These are phyloP conservation scores for Leptopilina syphax DNA, from an alignment of 2,888 invertebrate species.

Conservation along the genomic window DNA sequence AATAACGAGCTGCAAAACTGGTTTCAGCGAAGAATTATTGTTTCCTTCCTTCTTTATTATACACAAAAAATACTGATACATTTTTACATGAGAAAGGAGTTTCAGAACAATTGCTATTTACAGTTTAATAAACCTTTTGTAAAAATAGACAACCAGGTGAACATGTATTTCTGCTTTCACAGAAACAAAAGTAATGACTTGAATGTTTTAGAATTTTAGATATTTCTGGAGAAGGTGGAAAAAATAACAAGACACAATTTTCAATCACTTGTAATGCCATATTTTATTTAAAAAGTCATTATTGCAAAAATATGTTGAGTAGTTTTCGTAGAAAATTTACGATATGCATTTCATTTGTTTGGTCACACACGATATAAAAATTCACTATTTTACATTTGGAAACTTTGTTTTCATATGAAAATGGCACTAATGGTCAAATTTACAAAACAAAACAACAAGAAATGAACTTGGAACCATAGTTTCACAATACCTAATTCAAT, in stretches of 20 bases:
- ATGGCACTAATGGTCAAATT: background rate
- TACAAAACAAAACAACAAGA: background rate
- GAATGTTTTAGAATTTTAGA: no score
- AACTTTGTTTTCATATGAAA: background rate
- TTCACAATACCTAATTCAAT: background rate
- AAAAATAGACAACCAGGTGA: background rate
- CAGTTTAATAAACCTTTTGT: background rate
- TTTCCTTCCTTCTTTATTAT: conserved; percentile 1
- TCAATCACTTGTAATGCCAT: conserved; percentile 15
- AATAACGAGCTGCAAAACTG: conserved; percentile 27
- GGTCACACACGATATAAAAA: no score
- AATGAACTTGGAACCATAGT: background rate
- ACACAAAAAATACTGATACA: conserved; percentile 45
- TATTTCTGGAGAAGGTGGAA: background rate
- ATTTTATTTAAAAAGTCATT: conserved; percentile 55
- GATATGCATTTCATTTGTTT: conserved; percentile 15
- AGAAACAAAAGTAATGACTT: background rate
- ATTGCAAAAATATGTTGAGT: conserved; percentile 69
- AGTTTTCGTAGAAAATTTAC: conserved; percentile 12
- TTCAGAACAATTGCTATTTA: conserved; percentile 22
- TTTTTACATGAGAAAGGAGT: conserved; percentile 45
- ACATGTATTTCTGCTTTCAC: background rate
- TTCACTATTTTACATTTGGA: background rate
- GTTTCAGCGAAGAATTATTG: background rate
- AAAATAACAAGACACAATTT: background rate